Base-by-base conservation (phyloP, 2,888 invertebrate genomes). In the Machimus atricapillus region DNA sequence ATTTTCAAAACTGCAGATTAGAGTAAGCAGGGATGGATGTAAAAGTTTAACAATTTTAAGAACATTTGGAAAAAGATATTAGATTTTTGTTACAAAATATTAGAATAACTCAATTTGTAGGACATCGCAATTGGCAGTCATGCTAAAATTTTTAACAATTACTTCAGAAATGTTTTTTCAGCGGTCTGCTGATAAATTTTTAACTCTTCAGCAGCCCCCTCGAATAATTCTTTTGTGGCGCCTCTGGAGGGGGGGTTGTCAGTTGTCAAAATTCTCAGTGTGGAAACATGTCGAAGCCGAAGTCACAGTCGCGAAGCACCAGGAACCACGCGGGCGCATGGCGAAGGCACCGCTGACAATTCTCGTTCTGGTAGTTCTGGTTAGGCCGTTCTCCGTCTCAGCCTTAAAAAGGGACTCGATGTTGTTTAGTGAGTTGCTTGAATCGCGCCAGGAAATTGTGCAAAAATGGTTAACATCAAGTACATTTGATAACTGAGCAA, bases 311-410 rank as follows among this genome's bases (percentile, higher is more conserved):
- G 9, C 6, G 31, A 8, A 34, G 77, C 40, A 77, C 76, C 27
- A 27, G 66, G 83, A 83, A 83, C 83, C 83, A 83, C 83, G 83
- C 83, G 83, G 56, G 81, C 81, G 81, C 81, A 16, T 40, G 46
- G 37, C 40, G 19, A 27, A 14, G 37, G 8, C 66, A 66, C 31
- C n/a, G 37, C 37, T 83, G 83, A 31, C 81, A 81, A 19, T 83
- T 73, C 73, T 58, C 56, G 66, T 83, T 40, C 37, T 27, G 19
- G 31, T 58, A 82, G 66, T 83, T 40, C 37, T 27, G 14, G n/a
- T 27, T 16, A 58, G 37, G 12, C 34, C 16, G 66, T 31, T 83
- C 34, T 83, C 52, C 58, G 37, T 40, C n/a, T 81, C 83, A 34
- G 58, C 73, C 83, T 66, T 83, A 73, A 83, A 73, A 83, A 19